Evolutionary conservation across 2,113 vertebrate genomes (phyloP).

Genomic region (Hemiprocne comata): DNA sequence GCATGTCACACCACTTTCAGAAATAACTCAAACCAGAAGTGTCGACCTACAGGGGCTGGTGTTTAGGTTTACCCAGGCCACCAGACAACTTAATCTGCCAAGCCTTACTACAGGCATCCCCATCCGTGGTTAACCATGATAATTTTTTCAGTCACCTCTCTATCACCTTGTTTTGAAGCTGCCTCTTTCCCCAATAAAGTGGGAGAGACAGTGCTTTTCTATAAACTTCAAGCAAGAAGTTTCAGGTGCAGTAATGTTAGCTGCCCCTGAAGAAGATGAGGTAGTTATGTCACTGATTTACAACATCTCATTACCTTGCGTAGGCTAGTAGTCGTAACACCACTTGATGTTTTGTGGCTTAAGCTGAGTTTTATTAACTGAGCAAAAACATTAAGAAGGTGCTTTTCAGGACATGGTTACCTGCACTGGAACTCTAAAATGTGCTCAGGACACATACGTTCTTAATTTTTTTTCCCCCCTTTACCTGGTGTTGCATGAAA

Average conservation of each 20-base stretch:
- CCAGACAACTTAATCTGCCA: not conserved
- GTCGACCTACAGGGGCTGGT: not conserved
- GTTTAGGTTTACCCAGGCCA: not conserved
- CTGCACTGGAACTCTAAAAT: not conserved
- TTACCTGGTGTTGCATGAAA: conserved; percentile 91
- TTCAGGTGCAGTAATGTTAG: not conserved
- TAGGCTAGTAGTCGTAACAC: not conserved
- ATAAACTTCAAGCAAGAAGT: not conserved
- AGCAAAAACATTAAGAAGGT: not conserved
- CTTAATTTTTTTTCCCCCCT: not conserved
- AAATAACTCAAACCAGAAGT: not conserved
- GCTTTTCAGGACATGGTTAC: not conserved
- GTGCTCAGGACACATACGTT: not conserved
- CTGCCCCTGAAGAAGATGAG: not conserved
- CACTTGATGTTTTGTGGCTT: not conserved
- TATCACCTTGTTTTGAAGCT: not conserved
- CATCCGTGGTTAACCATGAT: not conserved
- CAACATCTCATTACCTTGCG: not conserved
- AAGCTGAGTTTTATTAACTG: not conserved
- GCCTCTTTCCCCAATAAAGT: not conserved
- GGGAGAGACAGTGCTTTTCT: not conserved
- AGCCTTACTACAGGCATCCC: not conserved
- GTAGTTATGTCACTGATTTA: not conserved
- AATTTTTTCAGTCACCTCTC: not conserved
- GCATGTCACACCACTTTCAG: not conserved